These are phyloP conservation scores for Sogatella furcifera DNA, from an alignment of 1,140 invertebrate species.

Conservation along the genomic window DNA sequence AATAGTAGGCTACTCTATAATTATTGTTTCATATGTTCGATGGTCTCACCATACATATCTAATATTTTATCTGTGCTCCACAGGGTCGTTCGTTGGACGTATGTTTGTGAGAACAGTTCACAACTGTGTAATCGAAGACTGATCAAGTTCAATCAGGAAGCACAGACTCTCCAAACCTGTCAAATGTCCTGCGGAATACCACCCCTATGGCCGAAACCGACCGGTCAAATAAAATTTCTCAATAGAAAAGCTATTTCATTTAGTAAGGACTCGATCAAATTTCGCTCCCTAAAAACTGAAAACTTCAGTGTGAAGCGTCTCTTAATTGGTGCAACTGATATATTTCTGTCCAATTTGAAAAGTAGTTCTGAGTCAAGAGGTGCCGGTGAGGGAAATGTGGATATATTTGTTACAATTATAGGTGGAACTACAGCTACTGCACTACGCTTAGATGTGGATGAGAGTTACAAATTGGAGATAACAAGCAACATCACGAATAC, in stretches of 20 bases:
- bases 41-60: no score
- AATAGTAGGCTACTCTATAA: no score
- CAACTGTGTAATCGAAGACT: neutral
- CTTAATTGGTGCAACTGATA: no score
- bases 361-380: no score
- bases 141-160: neutral
- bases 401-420: neutral
- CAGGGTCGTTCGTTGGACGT: no score
- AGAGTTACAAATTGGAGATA: constrained; percentile 9
- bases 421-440: neutral
- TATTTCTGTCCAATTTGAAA: no score
- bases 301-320: no score
- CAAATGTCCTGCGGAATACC: neutral
- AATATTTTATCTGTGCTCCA: no score
- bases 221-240: neutral
- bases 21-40: no score
- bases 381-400: neutral
- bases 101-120: no score
- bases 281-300: no score
- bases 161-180: neutral
- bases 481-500: constrained; percentile 22
- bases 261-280: no score
- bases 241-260: neutral
- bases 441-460: neutral
- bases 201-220: neutral